Conservation (phyloP, 1,140 invertebrate species). For the Dendrolimus kikuchii region DNA sequence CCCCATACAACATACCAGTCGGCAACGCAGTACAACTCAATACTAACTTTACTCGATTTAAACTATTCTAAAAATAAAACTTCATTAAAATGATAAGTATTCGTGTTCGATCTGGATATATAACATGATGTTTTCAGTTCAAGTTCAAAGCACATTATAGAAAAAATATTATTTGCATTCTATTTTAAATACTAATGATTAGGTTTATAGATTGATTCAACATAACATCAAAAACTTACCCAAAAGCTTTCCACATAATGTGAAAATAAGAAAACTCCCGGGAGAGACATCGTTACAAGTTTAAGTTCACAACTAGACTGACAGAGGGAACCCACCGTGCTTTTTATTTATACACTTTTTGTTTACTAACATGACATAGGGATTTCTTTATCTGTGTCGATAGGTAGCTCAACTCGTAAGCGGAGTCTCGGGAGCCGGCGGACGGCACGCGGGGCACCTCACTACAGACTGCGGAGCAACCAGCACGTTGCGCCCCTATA, state of each 20-base stretch:
- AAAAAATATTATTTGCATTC: no score
- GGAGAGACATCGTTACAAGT: slow-evolving; percentile 54
- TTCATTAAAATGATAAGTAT: no score
- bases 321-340: slow-evolving; percentile 28
- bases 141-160: no score
- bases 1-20: no score
- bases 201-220: no score
- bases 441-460: slow-evolving; percentile 22
- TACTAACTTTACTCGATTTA: no score
- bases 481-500: slow-evolving; percentile 49
- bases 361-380: slow-evolving; percentile 66
- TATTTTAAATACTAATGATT: no score
- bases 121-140: no score
- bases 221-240: slow-evolving; percentile 38
- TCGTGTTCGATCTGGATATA: no score
- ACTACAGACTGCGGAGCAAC: slow-evolving; percentile 37
- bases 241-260: slow-evolving; percentile 63
- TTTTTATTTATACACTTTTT: slow-evolving; percentile 66
- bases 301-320: slow-evolving; percentile 46
- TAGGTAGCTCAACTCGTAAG: slow-evolving; percentile 16
- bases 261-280: slow-evolving; percentile 57
- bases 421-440: slow-evolving; percentile 12
- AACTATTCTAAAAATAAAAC: no score
- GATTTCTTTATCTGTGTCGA: slow-evolving; percentile 44
- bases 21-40: no score